A percentile compares a stretch with the other conserved stretches of the same genome.
Conservation (phyloP, 2,113 vertebrate genomes). For the Gobius niger region DNA sequence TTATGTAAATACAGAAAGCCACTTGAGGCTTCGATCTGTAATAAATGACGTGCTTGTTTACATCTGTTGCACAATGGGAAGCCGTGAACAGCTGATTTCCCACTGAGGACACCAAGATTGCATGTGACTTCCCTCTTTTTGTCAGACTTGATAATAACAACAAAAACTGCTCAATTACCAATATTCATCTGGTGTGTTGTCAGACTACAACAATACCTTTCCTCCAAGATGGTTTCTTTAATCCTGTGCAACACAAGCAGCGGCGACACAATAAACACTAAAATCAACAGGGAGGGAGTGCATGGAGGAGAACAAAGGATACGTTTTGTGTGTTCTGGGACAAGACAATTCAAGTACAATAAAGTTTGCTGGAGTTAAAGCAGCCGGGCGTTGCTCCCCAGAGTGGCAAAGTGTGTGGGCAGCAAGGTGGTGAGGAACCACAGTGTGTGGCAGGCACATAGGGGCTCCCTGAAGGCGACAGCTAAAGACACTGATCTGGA, state of each 20-base stretch:
- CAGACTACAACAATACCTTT: slow-evolving; percentile 26
- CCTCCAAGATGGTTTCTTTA: slow-evolving; percentile 40
- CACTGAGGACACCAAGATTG: slow-evolving; percentile 7
- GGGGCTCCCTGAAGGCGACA: slow-evolving; percentile 60
- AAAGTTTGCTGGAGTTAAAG: slow-evolving; percentile 68
- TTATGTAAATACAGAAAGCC: slow-evolving; percentile 6
- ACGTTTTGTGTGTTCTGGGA: slow-evolving; percentile 49
- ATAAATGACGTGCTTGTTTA: slow-evolving; percentile 9
- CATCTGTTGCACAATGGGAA: slow-evolving; percentile 8
- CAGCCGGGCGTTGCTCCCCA: slow-evolving; percentile 53
- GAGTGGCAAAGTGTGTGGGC: slow-evolving; percentile 55
- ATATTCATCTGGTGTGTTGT: slow-evolving; percentile 16
- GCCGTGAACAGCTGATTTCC: not conserved
- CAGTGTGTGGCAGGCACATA: slow-evolving; percentile 59
- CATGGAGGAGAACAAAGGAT: slow-evolving; percentile 48
- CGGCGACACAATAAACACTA: slow-evolving; percentile 24
- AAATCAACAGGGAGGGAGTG: slow-evolving; percentile 49
- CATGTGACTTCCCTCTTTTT: not conserved
- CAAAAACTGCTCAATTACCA: slow-evolving; percentile 9
- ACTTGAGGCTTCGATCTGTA: not conserved
- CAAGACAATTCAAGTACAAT: slow-evolving; percentile 74
- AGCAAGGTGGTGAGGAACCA: slow-evolving; percentile 63
- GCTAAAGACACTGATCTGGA: slow-evolving; percentile 56
- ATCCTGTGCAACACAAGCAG: slow-evolving; percentile 44
- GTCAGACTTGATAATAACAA: not conserved